Evolutionary conservation across 1,140 invertebrate genomes (phyloP).

Genomic region (Bilobella aurantiaca): DNA sequence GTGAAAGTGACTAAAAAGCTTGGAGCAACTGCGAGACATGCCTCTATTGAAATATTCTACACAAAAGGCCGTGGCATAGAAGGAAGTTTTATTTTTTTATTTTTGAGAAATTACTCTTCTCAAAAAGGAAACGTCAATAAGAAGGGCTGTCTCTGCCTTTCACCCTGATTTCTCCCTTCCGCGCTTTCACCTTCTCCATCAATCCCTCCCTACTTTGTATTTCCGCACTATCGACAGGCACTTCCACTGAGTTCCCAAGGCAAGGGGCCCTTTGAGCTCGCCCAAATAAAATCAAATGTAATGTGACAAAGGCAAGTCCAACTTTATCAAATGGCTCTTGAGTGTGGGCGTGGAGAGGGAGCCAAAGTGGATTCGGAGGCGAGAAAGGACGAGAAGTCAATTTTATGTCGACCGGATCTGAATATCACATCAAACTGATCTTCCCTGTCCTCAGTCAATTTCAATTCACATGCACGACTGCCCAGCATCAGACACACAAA

Average conservation of each 20-base stretch:
- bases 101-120: slow-evolving; percentile 4
- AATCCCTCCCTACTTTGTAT: background rate
- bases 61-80: background rate
- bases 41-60: background rate
- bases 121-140: slow-evolving; percentile 3
- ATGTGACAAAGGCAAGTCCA: slow-evolving; percentile 2
- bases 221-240: background rate
- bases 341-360: background rate
- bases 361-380: background rate
- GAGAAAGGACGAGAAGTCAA: background rate
- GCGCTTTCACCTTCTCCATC: background rate
- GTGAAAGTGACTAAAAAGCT: no score
- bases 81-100: background rate
- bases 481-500: background rate
- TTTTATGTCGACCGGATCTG: background rate
- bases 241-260: no score
- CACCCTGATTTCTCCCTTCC: background rate
- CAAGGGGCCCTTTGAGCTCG: background rate
- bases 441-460: background rate
- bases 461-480: background rate
- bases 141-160: background rate
- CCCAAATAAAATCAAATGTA: slow-evolving; percentile 5
- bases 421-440: background rate
- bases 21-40: background rate
- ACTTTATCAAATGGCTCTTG: slow-evolving; percentile 3